These are phyloP conservation scores for Drosophila mojavensis DNA, from an alignment of 1,140 invertebrate species.

Conservation along the genomic window DNA sequence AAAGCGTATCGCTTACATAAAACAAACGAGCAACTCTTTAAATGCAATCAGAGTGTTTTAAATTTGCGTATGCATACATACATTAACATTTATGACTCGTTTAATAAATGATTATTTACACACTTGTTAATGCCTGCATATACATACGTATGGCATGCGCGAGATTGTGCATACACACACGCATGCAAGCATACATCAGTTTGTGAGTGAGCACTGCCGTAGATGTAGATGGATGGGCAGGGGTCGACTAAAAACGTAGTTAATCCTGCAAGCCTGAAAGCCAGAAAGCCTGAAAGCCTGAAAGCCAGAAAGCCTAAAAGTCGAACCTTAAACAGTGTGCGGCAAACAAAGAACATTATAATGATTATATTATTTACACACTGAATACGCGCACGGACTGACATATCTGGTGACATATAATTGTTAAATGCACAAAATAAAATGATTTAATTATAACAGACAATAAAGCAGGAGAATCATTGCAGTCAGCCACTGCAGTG, in stretches of 20 bases:
- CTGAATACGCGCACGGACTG: slow-evolving; percentile 11
- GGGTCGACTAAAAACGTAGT: slow-evolving; percentile 60
- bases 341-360: slow-evolving; percentile 34
- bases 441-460: slow-evolving; percentile 82
- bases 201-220: not conserved
- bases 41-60: slow-evolving; percentile 7
- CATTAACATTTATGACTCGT: slow-evolving; percentile 78
- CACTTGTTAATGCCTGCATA: not conserved
- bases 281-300: slow-evolving; percentile 62
- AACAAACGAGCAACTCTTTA: slow-evolving; percentile 15
- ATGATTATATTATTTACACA: slow-evolving; percentile 39
- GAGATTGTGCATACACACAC: slow-evolving; percentile 12
- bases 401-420: slow-evolving; percentile 46
- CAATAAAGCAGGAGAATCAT: slow-evolving; percentile 78
- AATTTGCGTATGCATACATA: slow-evolving; percentile 20
- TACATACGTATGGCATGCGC: slow-evolving; percentile 7
- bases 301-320: slow-evolving; percentile 62
- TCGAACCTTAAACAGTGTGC: slow-evolving; percentile 45
- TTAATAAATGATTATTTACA: slow-evolving; percentile 71
- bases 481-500: slow-evolving; percentile 57
- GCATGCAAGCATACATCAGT: not conserved
- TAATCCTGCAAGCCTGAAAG: slow-evolving; percentile 74
- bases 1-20: not conserved
- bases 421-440: slow-evolving; percentile 78
- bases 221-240: too few relatives aligned